A percentile compares a stretch with the other conserved stretches of the same genome.
Evolutionary conservation across 2,113 vertebrate genomes (phyloP).

Genomic region (Cardinalis cardinalis): DNA sequence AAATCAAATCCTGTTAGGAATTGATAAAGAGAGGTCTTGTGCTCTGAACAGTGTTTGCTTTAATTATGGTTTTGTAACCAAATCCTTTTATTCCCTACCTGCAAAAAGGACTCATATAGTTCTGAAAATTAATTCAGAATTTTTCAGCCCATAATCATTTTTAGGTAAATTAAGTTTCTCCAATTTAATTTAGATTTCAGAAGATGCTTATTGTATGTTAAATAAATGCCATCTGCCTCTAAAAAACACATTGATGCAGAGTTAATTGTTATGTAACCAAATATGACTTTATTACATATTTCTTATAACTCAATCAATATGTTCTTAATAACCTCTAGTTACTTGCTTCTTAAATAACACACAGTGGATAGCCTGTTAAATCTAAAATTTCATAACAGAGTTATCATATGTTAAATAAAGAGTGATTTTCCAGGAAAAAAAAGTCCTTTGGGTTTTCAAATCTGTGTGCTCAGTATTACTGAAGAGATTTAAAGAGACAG

Average conservation of each 20-base stretch:
- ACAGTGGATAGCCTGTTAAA: constrained; percentile 67
- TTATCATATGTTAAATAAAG: constrained; percentile 76
- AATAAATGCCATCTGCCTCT: constrained; percentile 79
- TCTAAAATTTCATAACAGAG: constrained; percentile 72
- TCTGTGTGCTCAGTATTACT: constrained; percentile 18
- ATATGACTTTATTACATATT: constrained; percentile 71
- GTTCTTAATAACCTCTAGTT: constrained; percentile 75
- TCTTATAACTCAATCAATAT: constrained; percentile 73
- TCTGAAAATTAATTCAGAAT: constrained; percentile 37
- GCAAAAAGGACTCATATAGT: neutral
- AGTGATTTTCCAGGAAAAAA: constrained; percentile 60
- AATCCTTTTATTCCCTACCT: neutral
- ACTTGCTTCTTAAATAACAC: constrained; percentile 63
- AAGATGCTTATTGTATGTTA: constrained; percentile 70
- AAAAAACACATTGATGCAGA: constrained; percentile 61
- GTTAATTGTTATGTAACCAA: constrained; percentile 78
- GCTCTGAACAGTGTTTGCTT: neutral
- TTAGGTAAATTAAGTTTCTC: constrained; percentile 67
- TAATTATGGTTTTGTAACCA: constrained; percentile 1
- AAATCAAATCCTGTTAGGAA: constrained; percentile 8
- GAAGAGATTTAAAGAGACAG: constrained; percentile 61
- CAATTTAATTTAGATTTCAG: constrained; percentile 78
- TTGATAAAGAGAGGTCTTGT: neutral
- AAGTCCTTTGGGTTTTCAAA: constrained; percentile 64
- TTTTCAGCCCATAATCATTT: constrained; percentile 47